phyloP scores from a whole-genome alignment of 2,113 vertebrate genomes.

The Caranx ignobilis region DNA sequence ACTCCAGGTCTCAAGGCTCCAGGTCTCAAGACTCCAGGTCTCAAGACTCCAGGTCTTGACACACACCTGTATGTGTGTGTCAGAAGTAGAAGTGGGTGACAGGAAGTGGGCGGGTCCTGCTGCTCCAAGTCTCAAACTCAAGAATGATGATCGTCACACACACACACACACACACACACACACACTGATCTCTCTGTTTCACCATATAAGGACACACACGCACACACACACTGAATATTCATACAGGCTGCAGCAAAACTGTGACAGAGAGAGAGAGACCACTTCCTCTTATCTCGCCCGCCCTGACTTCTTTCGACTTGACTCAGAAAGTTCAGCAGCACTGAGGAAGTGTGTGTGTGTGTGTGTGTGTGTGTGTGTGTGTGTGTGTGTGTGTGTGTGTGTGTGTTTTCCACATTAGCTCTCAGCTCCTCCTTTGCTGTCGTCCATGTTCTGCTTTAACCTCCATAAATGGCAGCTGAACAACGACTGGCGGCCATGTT shows the following conservation, averaged over 20 bases:
- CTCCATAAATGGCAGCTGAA: not conserved
- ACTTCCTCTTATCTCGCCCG: slow-evolving; percentile 5
- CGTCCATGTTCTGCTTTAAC: not conserved
- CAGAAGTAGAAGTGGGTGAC: slow-evolving; percentile 4
- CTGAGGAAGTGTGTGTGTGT: not conserved
- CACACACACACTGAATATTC: not conserved
- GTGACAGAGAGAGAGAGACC: not conserved
- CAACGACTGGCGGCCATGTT: not conserved
- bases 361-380: not conserved
- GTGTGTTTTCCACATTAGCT: too few species aligned
- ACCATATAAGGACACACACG: slow-evolving; percentile 20
- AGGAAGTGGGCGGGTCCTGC: slow-evolving; percentile 31
- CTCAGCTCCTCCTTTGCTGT: too few species aligned
- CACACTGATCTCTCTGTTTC: not conserved
- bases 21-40: too few species aligned
- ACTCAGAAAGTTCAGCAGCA: not conserved
- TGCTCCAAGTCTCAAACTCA: not conserved
- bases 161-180: rapidly evolving
- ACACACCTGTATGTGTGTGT: too few species aligned
- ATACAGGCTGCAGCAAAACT: not conserved
- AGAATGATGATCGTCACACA: not conserved
- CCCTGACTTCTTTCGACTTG: not conserved
- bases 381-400: too few species aligned
- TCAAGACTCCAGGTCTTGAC: too few species aligned
- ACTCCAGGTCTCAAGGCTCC: too few species aligned